Evolutionary conservation across 2,113 vertebrate species (phyloP), one percentile per base, ranked within the genome.

Genomic region (Equus przewalskii): DNA sequence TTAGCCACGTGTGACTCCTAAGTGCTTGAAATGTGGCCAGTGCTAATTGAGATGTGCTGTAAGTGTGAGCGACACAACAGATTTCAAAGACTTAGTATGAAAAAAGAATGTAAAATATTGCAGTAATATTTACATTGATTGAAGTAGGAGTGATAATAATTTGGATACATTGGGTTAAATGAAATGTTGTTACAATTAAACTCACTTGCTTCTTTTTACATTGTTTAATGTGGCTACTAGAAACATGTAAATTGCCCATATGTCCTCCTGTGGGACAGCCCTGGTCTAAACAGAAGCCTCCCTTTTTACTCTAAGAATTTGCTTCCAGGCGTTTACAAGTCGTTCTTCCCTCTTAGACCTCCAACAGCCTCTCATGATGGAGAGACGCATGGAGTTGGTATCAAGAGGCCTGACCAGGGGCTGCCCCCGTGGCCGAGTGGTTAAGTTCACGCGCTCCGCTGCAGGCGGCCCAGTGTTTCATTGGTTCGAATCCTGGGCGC

Each of bases 151-250:
- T 76, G 60, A 51, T 75, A 67, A 62, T 89, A 70, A 51, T 93
- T 93, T 62, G 62, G 69, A 33, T 76, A 76, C 83, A 58, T 82
- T 58, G 7, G 58, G 36, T 79, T 93, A 90, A 80, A 69, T 76
- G 90, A 90, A 90, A 85, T 80, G 15, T 46, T 36, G 2, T 85
- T 73, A 46, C 73, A 70, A 96, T 90, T 79, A 56, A 80, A 54
- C 54, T 46, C 8, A 49, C 16, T 44, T 54, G 18, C 28, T 95
- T 28, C 76, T 33, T 75, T 54, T 49, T 36, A 73, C n/a, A 51
- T 85, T 60, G 69, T 79, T 89, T 30, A 69, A 3, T 6, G n/a
- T 49, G 72, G 33, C 72, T 49, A 44, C 30, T 51, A 49, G 95
- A 85, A 96, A 64, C 19, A 15, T 49, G 56, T 90, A 51, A 91